Percentiles rank a stretch among this genome's conserved stretches.
Conservation (phyloP, 2,113 vertebrate species). For the Ellobius talpinus region DNA sequence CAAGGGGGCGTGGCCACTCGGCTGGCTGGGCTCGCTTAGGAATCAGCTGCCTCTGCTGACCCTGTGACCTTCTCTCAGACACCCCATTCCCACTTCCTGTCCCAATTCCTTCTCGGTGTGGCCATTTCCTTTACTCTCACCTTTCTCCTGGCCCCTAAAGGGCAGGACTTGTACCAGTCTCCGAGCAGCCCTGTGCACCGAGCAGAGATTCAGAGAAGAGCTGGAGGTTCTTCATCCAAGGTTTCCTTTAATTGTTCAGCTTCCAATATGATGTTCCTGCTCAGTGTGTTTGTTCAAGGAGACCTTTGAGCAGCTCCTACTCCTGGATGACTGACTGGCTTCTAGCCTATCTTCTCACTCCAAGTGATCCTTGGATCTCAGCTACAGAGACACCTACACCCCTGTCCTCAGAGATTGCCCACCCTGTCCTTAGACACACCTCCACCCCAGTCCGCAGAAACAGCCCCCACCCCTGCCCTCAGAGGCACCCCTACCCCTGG, state of each 20-base stretch:
- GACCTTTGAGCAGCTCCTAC: not conserved
- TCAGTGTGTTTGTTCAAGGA: not conserved
- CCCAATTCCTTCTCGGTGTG: not conserved
- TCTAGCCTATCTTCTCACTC: not conserved
- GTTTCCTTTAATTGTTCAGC: not conserved
- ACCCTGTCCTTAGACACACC: too few relatives aligned
- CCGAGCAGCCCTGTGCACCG: accelerated
- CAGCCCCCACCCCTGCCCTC: not conserved
- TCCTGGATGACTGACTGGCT: not conserved
- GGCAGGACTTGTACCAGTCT: too few relatives aligned
- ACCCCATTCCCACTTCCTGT: not conserved
- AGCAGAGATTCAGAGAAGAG: not conserved
- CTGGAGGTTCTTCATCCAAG: not conserved
- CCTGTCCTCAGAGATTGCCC: not conserved
- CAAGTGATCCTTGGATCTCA: not conserved
- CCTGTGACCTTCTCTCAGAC: not conserved
- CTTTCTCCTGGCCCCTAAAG: not conserved
- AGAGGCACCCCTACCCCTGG: not conserved
- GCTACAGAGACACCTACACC: not conserved
- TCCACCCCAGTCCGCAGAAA: not conserved
- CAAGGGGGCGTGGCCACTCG: not conserved
- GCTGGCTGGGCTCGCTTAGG: not conserved
- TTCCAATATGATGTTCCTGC: not conserved
- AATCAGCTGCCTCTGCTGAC: not conserved
- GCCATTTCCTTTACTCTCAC: not conserved